Evolutionary conservation across 2,888 invertebrate genomes (phyloP).

Genomic region (Muscina levida): DNA sequence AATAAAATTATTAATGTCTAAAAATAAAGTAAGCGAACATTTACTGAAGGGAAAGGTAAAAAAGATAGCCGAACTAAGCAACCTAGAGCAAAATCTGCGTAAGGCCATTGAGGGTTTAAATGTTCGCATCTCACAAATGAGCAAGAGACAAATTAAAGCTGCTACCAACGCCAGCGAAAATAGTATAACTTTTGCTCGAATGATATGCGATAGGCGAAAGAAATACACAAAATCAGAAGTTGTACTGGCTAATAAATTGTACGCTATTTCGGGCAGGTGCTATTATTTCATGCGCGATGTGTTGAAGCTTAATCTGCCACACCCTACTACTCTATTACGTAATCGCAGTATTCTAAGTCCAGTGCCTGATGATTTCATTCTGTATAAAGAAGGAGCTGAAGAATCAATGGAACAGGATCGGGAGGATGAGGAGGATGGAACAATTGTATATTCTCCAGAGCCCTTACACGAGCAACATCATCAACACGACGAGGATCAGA

Average conservation of each 20-base stretch:
- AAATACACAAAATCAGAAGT: slow-evolving; percentile 17
- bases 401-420: no score
- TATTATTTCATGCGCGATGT: slow-evolving; percentile 9
- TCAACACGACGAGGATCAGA: no score
- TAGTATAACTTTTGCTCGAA: slow-evolving; percentile 7
- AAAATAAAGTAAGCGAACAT: slow-evolving; percentile 27
- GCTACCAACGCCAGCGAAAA: slow-evolving; percentile 9
- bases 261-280: slow-evolving; percentile 5
- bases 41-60: background rate
- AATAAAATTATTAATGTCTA: background rate
- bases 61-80: background rate
- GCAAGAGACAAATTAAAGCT: background rate
- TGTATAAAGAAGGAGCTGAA: no score
- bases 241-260: slow-evolving; percentile 1
- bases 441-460: no score
- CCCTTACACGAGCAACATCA: no score
- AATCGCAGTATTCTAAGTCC: no score
- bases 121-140: background rate
- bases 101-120: background rate
- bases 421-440: no score
- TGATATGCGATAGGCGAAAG: slow-evolving; percentile 3
- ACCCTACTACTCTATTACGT: background rate
- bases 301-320: background rate
- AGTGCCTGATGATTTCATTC: no score
- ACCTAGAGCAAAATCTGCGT: background rate